A percentile compares a stretch with the other conserved stretches of the same genome.
These are phyloP conservation scores for Megalopta genalis DNA, from an alignment of 1,140 invertebrate genomes.

Conservation along the genomic window DNA sequence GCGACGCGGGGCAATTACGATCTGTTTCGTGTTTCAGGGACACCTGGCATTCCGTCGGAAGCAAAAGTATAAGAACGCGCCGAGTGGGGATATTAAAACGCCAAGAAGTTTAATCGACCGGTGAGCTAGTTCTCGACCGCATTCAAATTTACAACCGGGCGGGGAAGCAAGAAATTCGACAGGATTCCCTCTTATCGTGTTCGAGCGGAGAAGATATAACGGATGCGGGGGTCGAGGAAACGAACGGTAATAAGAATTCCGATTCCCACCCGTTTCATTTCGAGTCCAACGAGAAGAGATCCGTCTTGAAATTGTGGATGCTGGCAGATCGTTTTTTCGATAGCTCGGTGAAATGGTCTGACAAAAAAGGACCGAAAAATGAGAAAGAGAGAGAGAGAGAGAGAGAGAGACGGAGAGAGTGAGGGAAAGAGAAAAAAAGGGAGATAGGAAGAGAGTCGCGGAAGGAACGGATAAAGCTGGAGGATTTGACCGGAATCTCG, in stretches of 20 bases:
- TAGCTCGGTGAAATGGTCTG: slow-evolving; percentile 17
- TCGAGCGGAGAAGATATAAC: slow-evolving; percentile 13
- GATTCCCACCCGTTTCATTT: slow-evolving; percentile 36
- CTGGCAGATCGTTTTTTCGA: slow-evolving; percentile 42
- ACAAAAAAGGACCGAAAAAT: background rate
- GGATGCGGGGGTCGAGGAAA: background rate
- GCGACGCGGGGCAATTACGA: too few species aligned
- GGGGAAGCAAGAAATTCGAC: slow-evolving; percentile 30
- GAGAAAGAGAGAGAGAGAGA: too few species aligned
- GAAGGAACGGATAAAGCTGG: background rate
- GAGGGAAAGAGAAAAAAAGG: background rate
- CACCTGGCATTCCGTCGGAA: too few species aligned
- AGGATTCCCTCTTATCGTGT: slow-evolving; percentile 27
- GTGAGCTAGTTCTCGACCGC: background rate
- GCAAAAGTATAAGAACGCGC: too few species aligned
- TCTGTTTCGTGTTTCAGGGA: too few species aligned
- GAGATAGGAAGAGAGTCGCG: background rate
- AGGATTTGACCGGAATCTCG: slow-evolving; percentile 7
- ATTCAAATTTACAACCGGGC: slow-evolving; percentile 27
- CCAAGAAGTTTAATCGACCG: slow-evolving; percentile 6
- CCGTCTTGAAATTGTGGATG: slow-evolving; percentile 40
- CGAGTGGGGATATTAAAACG: slow-evolving; percentile 3
- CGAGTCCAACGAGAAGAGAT: slow-evolving; percentile 24
- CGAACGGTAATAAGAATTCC: slow-evolving; percentile 50
- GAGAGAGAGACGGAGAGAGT: background rate